Evolutionary conservation across 2,797 vertebrate species (phyloP).

Genomic region (Antrozous pallidus): DNA sequence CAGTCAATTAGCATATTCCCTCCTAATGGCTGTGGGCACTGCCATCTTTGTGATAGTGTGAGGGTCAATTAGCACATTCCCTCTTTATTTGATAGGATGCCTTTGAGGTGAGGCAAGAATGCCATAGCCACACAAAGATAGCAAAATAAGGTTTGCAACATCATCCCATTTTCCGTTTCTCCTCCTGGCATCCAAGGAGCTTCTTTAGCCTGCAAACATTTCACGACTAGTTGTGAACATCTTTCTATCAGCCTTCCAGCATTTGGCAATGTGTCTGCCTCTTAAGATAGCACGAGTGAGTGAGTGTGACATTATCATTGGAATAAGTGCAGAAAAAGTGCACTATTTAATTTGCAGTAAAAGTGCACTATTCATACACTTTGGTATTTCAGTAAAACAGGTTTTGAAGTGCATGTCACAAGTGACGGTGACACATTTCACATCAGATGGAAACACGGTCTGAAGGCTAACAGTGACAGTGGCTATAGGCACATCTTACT

Average conservation of each 20-base stretch:
- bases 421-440: neutral
- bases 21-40: too few species aligned
- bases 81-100: too few species aligned
- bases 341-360: too few species aligned
- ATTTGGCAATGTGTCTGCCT: neutral
- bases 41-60: too few species aligned
- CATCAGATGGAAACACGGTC: neutral
- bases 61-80: too few species aligned
- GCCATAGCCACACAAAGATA: neutral
- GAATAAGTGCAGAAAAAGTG: too few species aligned
- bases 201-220: neutral
- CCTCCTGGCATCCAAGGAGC: neutral
- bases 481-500: too few species aligned
- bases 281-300: neutral
- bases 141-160: neutral
- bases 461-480: slow-evolving; percentile 33
- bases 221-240: neutral
- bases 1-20: too few species aligned
- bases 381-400: neutral
- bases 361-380: neutral
- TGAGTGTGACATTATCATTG: neutral
- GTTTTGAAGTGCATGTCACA: slow-evolving; percentile 8
- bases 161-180: neutral
- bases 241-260: neutral
- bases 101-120: neutral